Conservation (phyloP, 2,113 vertebrate species). For the Carassius carassius region DNA sequence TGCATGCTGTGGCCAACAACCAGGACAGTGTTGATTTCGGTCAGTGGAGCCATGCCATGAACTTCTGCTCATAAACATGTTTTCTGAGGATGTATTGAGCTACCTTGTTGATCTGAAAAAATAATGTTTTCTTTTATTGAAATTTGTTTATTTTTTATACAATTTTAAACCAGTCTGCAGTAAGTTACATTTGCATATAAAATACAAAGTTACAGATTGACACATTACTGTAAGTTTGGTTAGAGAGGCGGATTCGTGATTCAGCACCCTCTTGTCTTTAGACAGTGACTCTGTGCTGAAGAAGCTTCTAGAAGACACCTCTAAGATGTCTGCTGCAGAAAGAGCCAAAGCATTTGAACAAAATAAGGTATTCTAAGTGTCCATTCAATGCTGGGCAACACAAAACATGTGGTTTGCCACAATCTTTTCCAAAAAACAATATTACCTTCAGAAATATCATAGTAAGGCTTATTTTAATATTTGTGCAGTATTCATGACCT, state of each 20-base stretch:
- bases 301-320: conserved; percentile 88
- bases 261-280: conserved; percentile 56
- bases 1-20: conserved; percentile 93
- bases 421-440: background rate
- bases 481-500: background rate
- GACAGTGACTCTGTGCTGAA: conserved; percentile 86
- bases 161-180: background rate
- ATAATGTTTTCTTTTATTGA: background rate
- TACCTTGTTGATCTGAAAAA: background rate
- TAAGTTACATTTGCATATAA: background rate
- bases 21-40: conserved; percentile 85
- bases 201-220: background rate
- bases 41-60: conserved; percentile 68
- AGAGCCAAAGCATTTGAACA: conserved; percentile 89
- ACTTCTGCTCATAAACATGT: no score
- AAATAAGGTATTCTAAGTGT: conserved; percentile 78
- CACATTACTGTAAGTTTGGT: background rate
- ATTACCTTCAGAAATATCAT: background rate
- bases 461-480: background rate
- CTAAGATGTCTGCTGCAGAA: conserved; percentile 84
- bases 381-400: background rate
- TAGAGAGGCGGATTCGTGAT: background rate
- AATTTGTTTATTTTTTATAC: no score
- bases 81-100: no score
- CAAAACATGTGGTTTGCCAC: background rate